These are phyloP conservation scores for Brachypalpus laphriformis DNA, from an alignment of 2,888 invertebrate species.

Conservation along the genomic window DNA sequence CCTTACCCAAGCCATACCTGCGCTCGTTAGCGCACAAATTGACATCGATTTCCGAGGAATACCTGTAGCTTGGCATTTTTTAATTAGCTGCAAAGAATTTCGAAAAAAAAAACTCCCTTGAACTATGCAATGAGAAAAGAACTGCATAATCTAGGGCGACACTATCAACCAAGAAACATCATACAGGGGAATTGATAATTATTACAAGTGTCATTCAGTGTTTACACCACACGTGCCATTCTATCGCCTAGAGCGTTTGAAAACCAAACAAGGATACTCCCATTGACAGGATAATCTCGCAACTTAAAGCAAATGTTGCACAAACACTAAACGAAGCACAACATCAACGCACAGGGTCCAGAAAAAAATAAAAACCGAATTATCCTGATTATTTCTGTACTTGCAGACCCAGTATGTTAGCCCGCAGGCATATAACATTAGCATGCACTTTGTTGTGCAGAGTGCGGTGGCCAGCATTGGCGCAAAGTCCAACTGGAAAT, in stretches of 20 bases:
- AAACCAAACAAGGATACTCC: not conserved
- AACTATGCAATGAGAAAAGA: too few relatives aligned
- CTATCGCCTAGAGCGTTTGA: not conserved
- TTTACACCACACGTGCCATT: too few relatives aligned
- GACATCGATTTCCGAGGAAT: too few relatives aligned
- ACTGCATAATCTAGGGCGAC: too few relatives aligned
- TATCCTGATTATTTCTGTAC: not conserved
- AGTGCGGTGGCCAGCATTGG: not conserved
- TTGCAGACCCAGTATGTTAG: not conserved
- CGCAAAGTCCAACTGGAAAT: not conserved
- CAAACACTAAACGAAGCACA: not conserved
- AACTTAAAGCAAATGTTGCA: not conserved
- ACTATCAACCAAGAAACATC: too few relatives aligned
- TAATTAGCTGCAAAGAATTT: too few relatives aligned
- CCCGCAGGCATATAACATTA: not conserved
- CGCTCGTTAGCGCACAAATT: too few relatives aligned
- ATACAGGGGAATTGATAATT: too few relatives aligned
- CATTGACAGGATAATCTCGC: not conserved
- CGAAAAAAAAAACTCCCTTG: too few relatives aligned
- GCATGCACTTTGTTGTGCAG: not conserved
- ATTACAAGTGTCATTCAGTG: too few relatives aligned
- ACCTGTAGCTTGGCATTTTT: too few relatives aligned
- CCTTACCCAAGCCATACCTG: not conserved
- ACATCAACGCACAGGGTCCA: too few relatives aligned
- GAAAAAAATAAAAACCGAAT: not conserved